Conservation (phyloP, 1,140 invertebrate genomes). For the Sinella curviseta region DNA sequence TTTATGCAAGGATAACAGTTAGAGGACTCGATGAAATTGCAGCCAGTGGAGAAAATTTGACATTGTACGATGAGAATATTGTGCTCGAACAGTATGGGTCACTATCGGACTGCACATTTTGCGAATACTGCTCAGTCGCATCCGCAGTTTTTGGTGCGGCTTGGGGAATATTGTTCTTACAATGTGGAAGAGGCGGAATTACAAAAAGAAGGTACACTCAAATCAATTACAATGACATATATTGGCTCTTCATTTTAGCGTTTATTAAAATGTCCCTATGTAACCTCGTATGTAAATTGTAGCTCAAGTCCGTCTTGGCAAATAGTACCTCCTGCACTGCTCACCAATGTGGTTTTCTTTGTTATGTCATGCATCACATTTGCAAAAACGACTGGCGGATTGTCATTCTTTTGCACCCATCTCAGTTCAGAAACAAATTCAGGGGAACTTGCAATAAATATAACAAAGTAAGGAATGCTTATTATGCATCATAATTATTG, state of each 20-base stretch:
- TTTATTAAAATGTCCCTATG: neutral
- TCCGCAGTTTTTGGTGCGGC: neutral
- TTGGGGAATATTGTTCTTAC: neutral
- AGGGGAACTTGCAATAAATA: neutral
- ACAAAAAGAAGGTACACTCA: conserved; percentile 12
- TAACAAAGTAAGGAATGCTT: neutral
- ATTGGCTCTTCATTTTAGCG: neutral
- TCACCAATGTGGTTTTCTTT: conserved; percentile 1
- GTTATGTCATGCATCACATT: neutral
- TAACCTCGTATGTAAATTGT: too few species aligned
- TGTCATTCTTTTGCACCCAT: conserved; percentile 11
- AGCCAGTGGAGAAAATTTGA: neutral
- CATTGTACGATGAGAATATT: neutral
- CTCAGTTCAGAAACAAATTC: neutral
- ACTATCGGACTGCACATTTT: neutral
- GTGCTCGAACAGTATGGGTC: neutral
- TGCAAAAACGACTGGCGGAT: conserved; percentile 22
- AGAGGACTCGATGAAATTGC: conserved; percentile 6
- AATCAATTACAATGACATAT: too few species aligned
- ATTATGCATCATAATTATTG: neutral
- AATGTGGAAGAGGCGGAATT: conserved; percentile 21
- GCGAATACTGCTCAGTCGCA: neutral
- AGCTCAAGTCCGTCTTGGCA: conserved; percentile 1
- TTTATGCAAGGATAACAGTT: neutral
- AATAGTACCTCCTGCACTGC: neutral